These are phyloP conservation scores for Aramus guarauna DNA, from an alignment of 2,113 vertebrate species.

Conservation along the genomic window DNA sequence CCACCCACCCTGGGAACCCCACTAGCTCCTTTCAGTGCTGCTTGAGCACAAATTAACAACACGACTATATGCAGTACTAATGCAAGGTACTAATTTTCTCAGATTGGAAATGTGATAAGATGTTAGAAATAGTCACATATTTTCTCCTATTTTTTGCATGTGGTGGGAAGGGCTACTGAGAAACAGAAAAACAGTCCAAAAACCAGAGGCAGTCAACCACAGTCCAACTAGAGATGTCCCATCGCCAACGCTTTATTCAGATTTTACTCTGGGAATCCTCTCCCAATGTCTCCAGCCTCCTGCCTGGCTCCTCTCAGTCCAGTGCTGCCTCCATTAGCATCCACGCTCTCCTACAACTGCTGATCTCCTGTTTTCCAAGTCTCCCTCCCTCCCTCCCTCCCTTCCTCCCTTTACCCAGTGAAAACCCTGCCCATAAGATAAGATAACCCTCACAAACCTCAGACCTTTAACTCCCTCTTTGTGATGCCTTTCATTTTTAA, in stretches of 20 bases:
- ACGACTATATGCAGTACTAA: background rate
- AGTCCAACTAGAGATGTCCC: background rate
- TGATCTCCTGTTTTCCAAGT: background rate
- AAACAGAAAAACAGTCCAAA: background rate
- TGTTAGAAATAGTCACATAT: background rate
- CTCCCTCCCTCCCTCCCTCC: background rate
- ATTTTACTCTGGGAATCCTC: background rate
- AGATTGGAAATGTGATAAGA: background rate
- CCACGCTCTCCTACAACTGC: fast-evolving
- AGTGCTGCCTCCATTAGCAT: background rate
- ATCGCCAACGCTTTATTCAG: background rate
- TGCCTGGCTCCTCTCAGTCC: background rate
- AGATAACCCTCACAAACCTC: background rate
- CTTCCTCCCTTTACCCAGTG: background rate
- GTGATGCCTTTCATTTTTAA: background rate
- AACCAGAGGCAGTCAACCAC: background rate
- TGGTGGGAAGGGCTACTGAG: background rate
- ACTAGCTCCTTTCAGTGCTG: background rate
- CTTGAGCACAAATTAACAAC: background rate
- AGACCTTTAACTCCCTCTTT: background rate
- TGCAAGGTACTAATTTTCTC: background rate
- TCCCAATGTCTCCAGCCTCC: background rate
- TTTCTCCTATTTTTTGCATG: background rate
- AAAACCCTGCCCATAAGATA: background rate
- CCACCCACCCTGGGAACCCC: background rate